Evolutionary conservation across 2,888 invertebrate species (phyloP), one percentile per base, ranked within the genome.

Genomic region (Pedicia rivosa): DNA sequence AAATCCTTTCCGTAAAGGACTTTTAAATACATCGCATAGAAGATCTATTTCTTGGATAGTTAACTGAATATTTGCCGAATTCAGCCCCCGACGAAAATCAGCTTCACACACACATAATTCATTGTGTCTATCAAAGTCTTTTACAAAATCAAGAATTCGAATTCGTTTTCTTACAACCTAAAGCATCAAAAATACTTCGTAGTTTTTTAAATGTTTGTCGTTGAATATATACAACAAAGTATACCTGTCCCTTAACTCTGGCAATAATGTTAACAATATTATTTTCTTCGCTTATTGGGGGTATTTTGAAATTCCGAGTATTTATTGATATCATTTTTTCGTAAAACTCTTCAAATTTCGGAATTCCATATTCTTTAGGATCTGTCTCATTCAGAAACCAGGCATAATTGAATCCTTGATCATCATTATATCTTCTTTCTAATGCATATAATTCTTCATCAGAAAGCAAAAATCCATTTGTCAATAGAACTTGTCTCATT

Each of bases 351-450:
- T 41, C 42, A 32, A 40, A 42, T 39, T 49, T 47, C 3, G 60
- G 57, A 44, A 55, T 46, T 1, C 50, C 57, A 40, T 56, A 58
- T 40, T 57, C 56, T 0, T 52, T 50, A 3, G 59, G 57, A 48
- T 61, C 60, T 4, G 45, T 70, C 58, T 81, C 80, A 39, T 70
- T 67, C 36, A 83, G 59, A 46, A 84, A 74, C 47, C 67, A 66
- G 42, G 67, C 65, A 52, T 82, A 84, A 62, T 74, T 74, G 56
- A 84, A 82, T 15, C 82, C 83, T 50, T 74, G 57, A 51, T 80
- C 75, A 54, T 82, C 76, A 42, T 72, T 71, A 59, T 78, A 82
- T 43, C 78, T 65, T 47, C 66, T 66, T 52, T 79, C 74, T 31
- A 84, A 63, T 14, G 80, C 72, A 39, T 70, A 70, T 37, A 78